These are phyloP conservation scores for Irena cyanogastra DNA, from an alignment of 2,113 vertebrate species.

Conservation along the genomic window DNA sequence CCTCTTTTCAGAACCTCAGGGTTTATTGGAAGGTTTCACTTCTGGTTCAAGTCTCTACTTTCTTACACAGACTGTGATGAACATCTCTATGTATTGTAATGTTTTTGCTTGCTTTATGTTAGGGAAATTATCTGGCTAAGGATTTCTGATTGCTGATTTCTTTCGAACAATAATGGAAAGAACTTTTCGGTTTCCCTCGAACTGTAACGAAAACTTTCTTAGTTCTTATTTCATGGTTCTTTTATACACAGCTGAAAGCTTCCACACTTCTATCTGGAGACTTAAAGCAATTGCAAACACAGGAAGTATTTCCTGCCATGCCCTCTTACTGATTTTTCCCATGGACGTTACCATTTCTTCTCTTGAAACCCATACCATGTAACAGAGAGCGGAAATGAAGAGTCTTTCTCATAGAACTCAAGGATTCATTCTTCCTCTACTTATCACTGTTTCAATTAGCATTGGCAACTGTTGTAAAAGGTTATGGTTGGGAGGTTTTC, in stretches of 20 bases:
- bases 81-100: neutral
- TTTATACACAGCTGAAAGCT: neutral
- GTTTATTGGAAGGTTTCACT: neutral
- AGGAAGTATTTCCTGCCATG: neutral
- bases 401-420: neutral
- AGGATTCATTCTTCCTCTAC: neutral
- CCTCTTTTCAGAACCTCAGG: neutral
- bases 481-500: fast-evolving
- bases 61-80: neutral
- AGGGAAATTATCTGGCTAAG: neutral
- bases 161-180: neutral
- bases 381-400: neutral
- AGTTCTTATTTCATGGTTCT: neutral
- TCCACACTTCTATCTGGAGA: neutral
- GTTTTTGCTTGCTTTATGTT: neutral
- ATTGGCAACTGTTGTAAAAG: neutral
- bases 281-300: neutral
- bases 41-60: neutral
- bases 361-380: neutral
- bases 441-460: neutral
- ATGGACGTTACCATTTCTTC: neutral
- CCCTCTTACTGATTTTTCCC: neutral
- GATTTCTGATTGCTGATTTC: neutral
- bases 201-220: neutral
- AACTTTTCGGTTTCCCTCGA: neutral